phyloP scores from a whole-genome alignment of 2,797 vertebrate species.

The Schizopygopsis malacanthus region DNA sequence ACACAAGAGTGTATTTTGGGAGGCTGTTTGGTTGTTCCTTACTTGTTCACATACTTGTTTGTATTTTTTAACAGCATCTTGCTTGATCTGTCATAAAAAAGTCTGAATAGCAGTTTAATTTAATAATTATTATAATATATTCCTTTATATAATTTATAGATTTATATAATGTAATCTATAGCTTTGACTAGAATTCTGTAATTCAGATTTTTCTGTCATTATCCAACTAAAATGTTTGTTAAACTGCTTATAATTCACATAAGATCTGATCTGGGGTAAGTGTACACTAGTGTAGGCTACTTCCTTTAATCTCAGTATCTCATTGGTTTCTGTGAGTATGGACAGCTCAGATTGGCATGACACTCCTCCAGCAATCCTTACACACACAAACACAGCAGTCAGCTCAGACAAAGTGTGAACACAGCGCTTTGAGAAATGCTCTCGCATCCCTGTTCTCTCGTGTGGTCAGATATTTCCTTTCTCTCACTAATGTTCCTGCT shows the following conservation, averaged over 20 bases:
- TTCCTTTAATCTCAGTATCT: neutral
- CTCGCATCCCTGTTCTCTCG: constrained; percentile 49
- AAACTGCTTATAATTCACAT: neutral
- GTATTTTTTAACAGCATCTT: neutral
- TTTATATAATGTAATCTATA: neutral
- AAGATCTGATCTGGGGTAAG: neutral
- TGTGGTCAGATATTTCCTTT: constrained; percentile 62
- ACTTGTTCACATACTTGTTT: neutral
- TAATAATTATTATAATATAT: neutral
- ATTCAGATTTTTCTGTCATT: neutral
- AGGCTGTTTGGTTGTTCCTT: neutral
- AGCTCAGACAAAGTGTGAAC: constrained; percentile 55
- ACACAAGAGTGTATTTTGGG: neutral
- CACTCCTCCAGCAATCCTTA: neutral
- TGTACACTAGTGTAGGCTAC: neutral
- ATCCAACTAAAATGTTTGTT: neutral
- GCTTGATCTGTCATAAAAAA: neutral
- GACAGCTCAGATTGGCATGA: constrained; percentile 10
- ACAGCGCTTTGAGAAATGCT: constrained; percentile 60
- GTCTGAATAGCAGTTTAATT: neutral
- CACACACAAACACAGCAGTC: constrained; percentile 41
- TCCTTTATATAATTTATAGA: neutral
- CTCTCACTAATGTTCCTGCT: constrained; percentile 49
- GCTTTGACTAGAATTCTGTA: neutral
- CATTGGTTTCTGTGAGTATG: constrained; percentile 1